phyloP scores from a whole-genome alignment of 2,113 vertebrate species.

The Neolamprologus fasciatus region DNA sequence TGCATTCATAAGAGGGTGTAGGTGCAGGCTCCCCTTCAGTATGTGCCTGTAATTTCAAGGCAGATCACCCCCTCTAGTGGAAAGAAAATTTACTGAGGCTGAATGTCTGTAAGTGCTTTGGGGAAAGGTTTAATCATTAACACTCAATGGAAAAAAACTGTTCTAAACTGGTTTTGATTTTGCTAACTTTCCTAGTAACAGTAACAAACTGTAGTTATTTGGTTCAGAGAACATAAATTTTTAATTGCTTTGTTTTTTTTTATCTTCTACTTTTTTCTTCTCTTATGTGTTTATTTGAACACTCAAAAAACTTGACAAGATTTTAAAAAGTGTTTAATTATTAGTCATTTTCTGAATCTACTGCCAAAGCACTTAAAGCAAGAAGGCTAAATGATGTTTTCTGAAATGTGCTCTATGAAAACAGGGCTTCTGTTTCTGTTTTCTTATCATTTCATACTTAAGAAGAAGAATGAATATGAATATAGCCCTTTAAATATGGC shows the following conservation, averaged over 20 bases:
- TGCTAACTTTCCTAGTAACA: background rate
- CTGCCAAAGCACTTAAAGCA: background rate
- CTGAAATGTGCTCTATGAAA: background rate
- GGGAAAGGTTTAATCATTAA: background rate
- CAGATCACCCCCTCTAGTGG: slow-evolving; percentile 56
- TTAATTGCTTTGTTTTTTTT: background rate
- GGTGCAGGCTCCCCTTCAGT: background rate
- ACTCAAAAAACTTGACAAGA: background rate
- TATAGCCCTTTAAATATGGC: background rate
- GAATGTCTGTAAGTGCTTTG: background rate
- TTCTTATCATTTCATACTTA: background rate
- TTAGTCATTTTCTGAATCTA: background rate
- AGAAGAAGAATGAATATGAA: background rate
- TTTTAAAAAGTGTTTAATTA: background rate
- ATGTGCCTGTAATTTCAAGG: background rate
- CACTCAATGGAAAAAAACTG: background rate
- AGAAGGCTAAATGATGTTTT: background rate
- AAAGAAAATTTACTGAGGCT: background rate
- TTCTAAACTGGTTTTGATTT: background rate
- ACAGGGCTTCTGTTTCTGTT: background rate
- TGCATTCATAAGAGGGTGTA: background rate
- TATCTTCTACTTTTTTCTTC: background rate
- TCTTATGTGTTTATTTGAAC: background rate
- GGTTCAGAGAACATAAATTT: background rate
- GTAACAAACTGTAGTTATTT: background rate